These are phyloP conservation scores for Python bivittatus DNA, from an alignment of 2,113 vertebrate species.

Conservation along the genomic window DNA sequence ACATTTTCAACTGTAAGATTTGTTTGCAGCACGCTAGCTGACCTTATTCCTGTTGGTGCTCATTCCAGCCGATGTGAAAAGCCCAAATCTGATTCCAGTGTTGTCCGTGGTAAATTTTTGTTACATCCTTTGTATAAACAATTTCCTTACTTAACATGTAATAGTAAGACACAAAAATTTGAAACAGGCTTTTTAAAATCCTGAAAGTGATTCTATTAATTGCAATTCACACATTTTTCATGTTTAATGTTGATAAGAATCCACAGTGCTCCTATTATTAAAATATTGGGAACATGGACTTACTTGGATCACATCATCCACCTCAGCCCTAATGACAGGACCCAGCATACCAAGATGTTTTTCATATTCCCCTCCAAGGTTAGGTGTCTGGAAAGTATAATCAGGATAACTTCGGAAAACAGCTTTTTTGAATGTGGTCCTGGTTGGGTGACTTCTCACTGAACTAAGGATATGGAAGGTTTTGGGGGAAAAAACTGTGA, in stretches of 20 bases:
- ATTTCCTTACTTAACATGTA: neutral
- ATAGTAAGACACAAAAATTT: neutral
- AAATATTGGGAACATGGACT: conserved; percentile 26
- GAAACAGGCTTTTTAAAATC: neutral
- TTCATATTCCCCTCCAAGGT: conserved; percentile 80
- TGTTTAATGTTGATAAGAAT: neutral
- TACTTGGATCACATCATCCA: conserved; percentile 90
- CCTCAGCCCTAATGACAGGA: conserved; percentile 90
- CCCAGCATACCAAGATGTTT: conserved; percentile 94
- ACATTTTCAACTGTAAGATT: neutral
- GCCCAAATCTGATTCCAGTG: neutral
- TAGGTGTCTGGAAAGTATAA: conserved; percentile 78
- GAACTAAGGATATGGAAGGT: conserved; percentile 58
- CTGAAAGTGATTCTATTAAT: neutral
- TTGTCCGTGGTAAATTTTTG: neutral
- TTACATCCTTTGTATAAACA: neutral
- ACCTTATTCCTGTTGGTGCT: neutral
- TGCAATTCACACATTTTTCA: neutral
- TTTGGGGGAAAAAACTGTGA: conserved; percentile 9
- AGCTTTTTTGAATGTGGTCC: conserved; percentile 81
- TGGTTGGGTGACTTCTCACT: conserved; percentile 47
- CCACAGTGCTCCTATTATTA: neutral
- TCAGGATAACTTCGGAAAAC: conserved; percentile 88
- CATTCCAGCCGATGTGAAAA: neutral
- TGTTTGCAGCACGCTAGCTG: neutral